Evolutionary conservation across 2,797 vertebrate genomes (phyloP), one percentile per base, ranked within the genome.

Genomic region (Lateolabrax maculatus): DNA sequence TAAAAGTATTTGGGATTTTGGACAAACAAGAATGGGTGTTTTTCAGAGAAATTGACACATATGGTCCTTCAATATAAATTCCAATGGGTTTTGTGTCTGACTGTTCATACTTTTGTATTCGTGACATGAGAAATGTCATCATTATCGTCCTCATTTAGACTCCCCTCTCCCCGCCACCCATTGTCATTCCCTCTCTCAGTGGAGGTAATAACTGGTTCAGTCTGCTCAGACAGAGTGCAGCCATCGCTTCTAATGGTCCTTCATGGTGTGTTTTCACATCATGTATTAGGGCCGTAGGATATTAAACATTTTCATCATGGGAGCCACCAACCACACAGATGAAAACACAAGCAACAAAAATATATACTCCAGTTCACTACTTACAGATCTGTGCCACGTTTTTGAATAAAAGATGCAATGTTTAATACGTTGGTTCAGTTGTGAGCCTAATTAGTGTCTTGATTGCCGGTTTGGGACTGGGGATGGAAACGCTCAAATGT

Each of bases 221-320:
- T 4, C 39, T 25, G 23, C 57, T 68, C 73, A 88, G 56, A 82
- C 44, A 34, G 62, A 82, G 63, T 56, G 61, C 64, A 51, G 55
- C 71, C 34, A 81, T 90, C 77, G 70, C 51, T 7, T 19, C 37
- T 88, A 86, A 93, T 85, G 72, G 25, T 62, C 64, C 76, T 79
- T 41, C 55, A 55, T 39, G 51, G 68, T 75, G 71, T 19, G 58
- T 80, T 71, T 84, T 86, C 51, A 37, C 77, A 67, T 82, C 44
- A 49, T 77, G 37, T 4, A 27, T 87, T 80, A 87, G 73, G 61
- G 81, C 75, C 75, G 57, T 75, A 64, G 52, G 81, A 86, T 89
- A 92, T 89, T 87, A 66, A 81, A 89, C 41, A 75, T 84, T 82
- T 90, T 79, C 44, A 87, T 91, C 86, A 90, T 71, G 62, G 68